A percentile compares a stretch with the other conserved stretches of the same genome.
Conservation (phyloP, 2,797 vertebrate genomes). For the Emys orbicularis region DNA sequence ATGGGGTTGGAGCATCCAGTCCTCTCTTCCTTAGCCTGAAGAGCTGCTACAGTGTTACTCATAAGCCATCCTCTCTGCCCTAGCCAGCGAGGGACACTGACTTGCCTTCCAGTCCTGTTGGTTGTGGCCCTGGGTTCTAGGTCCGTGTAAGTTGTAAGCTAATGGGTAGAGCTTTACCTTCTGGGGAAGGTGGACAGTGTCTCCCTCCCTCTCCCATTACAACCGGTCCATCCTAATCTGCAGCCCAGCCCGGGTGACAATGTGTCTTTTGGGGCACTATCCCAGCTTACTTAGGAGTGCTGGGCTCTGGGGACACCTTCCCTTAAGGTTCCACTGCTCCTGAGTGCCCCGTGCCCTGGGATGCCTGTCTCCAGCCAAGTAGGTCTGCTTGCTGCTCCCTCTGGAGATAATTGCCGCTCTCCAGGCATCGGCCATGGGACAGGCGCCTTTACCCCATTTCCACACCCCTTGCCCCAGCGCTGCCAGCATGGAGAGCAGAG, state of each 20-base stretch:
- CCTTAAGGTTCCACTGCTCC: neutral
- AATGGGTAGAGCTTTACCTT: neutral
- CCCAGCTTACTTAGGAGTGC: neutral
- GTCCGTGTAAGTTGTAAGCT: neutral
- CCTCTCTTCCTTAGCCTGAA: neutral
- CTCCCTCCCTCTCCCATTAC: neutral
- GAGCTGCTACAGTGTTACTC: neutral
- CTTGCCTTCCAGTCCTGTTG: neutral
- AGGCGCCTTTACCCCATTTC: neutral
- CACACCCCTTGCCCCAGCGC: neutral
- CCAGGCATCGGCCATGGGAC: neutral
- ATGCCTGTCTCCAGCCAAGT: neutral
- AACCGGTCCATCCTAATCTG: neutral
- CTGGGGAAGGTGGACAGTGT: neutral
- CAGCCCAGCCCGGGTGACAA: neutral
- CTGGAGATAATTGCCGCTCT: neutral
- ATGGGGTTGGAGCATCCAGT: neutral
- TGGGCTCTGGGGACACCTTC: neutral
- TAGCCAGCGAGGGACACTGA: neutral
- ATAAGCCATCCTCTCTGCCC: accelerated
- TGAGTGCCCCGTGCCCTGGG: neutral
- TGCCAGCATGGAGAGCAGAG: neutral
- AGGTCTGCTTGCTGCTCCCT: neutral
- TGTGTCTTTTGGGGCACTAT: neutral
- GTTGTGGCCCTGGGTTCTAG: no score